These are phyloP conservation scores for Hartigia nigra DNA, from an alignment of 2,888 invertebrate species.

Conservation along the genomic window DNA sequence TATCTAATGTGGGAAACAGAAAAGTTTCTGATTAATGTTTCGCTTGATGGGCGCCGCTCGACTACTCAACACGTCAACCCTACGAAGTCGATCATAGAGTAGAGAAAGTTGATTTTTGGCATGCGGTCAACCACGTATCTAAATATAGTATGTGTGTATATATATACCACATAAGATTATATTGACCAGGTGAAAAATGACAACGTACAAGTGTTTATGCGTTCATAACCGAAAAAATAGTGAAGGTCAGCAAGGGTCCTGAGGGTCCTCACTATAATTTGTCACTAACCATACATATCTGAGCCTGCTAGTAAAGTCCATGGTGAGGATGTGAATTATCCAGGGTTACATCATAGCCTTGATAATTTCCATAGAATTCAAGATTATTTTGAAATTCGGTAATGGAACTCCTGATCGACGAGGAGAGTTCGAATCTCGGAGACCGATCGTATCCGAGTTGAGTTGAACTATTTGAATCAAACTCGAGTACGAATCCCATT, in stretches of 20 bases:
- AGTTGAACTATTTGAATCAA: neutral
- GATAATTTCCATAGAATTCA: neutral
- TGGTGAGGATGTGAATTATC: neutral
- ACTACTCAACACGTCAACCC: conserved; percentile 25
- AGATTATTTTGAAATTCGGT: neutral
- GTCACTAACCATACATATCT: neutral
- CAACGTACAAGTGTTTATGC: neutral
- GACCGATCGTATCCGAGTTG: neutral
- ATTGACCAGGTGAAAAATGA: neutral
- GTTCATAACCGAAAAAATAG: neutral
- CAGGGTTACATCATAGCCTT: neutral
- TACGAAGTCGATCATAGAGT: conserved; percentile 31
- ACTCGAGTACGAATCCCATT: neutral
- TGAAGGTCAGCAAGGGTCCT: neutral
- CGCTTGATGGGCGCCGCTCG: conserved; percentile 40
- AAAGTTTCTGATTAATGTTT: conserved; percentile 45
- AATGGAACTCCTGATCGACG: no score
- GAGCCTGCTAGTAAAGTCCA: neutral
- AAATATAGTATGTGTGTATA: neutral
- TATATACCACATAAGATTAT: neutral
- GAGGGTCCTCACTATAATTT: neutral
- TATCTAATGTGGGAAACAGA: conserved; percentile 11
- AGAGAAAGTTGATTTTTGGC: conserved; percentile 34
- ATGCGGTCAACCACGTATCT: conserved; percentile 38
- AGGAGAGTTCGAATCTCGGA: neutral